A percentile compares a stretch with the other conserved stretches of the same genome.
Conservation (phyloP, 2,113 vertebrate genomes). For the Caretta caretta region DNA sequence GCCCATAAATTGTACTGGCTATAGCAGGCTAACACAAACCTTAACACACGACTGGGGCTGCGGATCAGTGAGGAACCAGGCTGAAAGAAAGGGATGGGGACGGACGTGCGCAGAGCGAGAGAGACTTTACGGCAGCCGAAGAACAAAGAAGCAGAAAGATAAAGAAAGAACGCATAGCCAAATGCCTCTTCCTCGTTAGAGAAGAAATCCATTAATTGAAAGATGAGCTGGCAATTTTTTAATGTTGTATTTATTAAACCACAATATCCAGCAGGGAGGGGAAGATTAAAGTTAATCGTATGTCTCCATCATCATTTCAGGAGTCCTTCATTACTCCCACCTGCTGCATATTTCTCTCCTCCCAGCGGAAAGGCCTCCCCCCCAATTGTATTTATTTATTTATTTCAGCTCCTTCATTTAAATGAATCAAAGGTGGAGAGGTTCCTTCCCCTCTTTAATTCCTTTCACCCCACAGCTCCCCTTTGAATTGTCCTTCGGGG, state of each 20-base stretch:
- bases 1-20: neutral
- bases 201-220: neutral
- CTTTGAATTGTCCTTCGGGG: fast-evolving
- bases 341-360: neutral
- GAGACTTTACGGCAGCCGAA: neutral
- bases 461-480: fast-evolving
- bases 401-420: neutral
- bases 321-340: neutral
- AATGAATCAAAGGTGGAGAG: neutral
- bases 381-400: neutral
- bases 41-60: neutral
- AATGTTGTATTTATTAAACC: neutral
- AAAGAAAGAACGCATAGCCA: neutral
- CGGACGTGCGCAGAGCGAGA: neutral
- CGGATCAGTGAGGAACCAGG: neutral
- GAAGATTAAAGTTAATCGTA: neutral
- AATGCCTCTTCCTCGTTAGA: neutral
- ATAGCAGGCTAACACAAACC: neutral
- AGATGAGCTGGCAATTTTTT: constrained; percentile 16
- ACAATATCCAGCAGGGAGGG: neutral
- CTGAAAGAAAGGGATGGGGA: neutral
- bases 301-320: neutral
- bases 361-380: neutral
- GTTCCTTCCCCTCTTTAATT: neutral
- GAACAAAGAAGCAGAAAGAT: neutral